phyloP scores from a whole-genome alignment of 1,140 invertebrate genomes.

The Apolygus lucorum region DNA sequence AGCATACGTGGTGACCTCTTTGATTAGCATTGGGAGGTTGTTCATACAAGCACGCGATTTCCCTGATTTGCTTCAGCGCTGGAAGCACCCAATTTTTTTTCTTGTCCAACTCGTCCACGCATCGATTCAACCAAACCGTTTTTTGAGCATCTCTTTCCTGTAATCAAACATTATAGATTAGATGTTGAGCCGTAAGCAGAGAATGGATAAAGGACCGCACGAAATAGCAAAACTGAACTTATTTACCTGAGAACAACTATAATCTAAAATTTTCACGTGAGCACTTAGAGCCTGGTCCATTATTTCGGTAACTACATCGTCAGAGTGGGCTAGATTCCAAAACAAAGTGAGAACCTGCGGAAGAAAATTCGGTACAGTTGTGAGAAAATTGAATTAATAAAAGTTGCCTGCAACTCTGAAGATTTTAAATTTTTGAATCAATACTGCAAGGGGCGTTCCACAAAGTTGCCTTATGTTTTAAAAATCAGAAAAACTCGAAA shows the following conservation, averaged over 20 bases:
- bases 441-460: no score
- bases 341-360: conserved; percentile 82
- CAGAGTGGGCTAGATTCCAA: conserved; percentile 94
- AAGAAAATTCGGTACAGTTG: no score
- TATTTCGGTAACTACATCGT: conserved; percentile 93
- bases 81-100: conserved; percentile 87
- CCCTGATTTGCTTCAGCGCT: conserved; percentile 88
- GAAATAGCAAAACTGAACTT: no score
- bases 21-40: conserved; percentile 59
- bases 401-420: no score
- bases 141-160: conserved; percentile 94
- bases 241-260: conserved; percentile 76
- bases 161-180: background rate
- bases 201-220: no score
- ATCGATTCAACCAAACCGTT: conserved; percentile 89
- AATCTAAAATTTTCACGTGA: conserved; percentile 96
- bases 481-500: no score
- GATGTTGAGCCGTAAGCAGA: background rate
- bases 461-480: no score
- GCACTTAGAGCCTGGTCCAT: conserved; percentile 93
- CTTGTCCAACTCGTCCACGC: conserved; percentile 86
- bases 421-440: no score
- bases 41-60: conserved; percentile 93
- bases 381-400: no score
- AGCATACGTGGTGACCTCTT: conserved; percentile 53